phyloP scores from a whole-genome alignment of 2,797 vertebrate species.

The Coluber constrictor region DNA sequence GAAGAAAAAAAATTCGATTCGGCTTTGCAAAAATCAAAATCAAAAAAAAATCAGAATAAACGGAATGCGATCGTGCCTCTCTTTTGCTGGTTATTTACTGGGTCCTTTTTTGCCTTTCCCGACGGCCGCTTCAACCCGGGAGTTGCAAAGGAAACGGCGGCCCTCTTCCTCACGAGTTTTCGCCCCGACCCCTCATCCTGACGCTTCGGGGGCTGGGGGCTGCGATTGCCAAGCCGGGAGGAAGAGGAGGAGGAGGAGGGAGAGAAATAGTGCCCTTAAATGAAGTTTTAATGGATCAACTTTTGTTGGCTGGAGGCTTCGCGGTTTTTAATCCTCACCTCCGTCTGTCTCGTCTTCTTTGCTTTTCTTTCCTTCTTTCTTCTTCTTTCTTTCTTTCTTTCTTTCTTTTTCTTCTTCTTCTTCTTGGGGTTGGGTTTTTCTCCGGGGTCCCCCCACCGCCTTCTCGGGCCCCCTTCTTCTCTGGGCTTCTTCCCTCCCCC shows the following conservation, averaged over 20 bases:
- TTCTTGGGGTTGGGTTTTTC: not conserved
- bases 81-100: not conserved
- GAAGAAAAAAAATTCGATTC: not conserved
- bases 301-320: not conserved
- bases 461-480: not conserved
- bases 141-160: not conserved
- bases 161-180: not conserved
- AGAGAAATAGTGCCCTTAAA: not conserved
- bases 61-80: not conserved
- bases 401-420: not conserved
- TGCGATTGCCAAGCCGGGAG: conserved; percentile 6
- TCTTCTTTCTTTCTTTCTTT: no score
- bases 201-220: not conserved
- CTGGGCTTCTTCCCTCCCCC: not conserved
- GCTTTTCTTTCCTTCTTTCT: no score
- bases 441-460: not conserved
- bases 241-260: not conserved
- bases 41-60: not conserved
- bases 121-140: not conserved
- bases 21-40: not conserved
- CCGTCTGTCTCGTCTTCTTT: no score
- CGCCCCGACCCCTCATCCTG: not conserved
- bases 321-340: not conserved
- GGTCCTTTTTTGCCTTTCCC: no score
- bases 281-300: conserved; percentile 26